These are phyloP conservation scores for Electrophaes corylata DNA, from an alignment of 2,888 invertebrate species.

Conservation along the genomic window DNA sequence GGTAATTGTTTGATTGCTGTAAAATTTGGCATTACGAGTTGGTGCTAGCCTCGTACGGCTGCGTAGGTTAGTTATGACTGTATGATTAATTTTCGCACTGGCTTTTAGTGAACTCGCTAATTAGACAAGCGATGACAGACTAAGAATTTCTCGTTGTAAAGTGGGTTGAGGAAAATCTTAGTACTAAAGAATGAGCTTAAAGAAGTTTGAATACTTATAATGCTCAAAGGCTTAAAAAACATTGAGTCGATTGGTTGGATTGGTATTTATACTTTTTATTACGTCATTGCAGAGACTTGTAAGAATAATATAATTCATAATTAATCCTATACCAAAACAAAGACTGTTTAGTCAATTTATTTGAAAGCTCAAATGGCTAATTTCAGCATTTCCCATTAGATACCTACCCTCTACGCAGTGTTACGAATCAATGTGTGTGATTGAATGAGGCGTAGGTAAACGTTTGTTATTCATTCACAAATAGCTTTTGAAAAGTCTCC, in stretches of 20 bases:
- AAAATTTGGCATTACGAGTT: too few relatives aligned
- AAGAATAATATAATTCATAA: too few relatives aligned
- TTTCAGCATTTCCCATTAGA: too few relatives aligned
- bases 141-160: constrained; percentile 3
- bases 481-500: constrained; percentile 39
- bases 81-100: constrained; percentile 3
- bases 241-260: too few relatives aligned
- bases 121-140: constrained; percentile 16
- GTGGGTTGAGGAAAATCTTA: constrained; percentile 3
- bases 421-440: neutral
- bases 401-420: too few relatives aligned
- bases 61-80: neutral
- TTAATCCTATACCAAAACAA: too few relatives aligned
- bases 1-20: too few relatives aligned
- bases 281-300: too few relatives aligned
- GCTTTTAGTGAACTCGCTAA: constrained; percentile 27
- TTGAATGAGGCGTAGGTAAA: neutral
- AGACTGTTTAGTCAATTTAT: too few relatives aligned
- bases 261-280: too few relatives aligned
- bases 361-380: too few relatives aligned
- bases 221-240: neutral
- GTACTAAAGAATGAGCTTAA: neutral
- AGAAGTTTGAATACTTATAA: neutral
- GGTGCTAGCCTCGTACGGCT: neutral
- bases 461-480: constrained; percentile 29